Conservation (phyloP, 2,113 vertebrate genomes). For the Dasyurus viverrinus region DNA sequence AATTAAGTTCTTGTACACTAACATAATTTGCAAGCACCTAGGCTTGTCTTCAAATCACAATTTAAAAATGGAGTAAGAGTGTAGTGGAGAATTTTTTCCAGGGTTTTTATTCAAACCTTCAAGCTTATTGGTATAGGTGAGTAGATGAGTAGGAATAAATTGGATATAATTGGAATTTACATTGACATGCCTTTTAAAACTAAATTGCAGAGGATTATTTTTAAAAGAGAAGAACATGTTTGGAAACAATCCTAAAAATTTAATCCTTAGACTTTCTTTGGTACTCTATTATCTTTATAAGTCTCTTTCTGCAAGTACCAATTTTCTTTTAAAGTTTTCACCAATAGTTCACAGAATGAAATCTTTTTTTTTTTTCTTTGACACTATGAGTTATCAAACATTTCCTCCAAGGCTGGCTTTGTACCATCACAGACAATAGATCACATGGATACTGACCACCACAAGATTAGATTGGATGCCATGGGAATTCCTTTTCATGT, state of each 20-base stretch:
- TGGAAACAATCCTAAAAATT: constrained; percentile 43
- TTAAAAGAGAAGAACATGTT: neutral
- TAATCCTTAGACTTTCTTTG: constrained; percentile 37
- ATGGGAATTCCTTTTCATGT: constrained; percentile 49
- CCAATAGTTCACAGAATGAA: constrained; percentile 69
- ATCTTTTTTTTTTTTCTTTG: constrained; percentile 55
- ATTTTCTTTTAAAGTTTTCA: constrained; percentile 72
- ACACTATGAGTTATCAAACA: constrained; percentile 61
- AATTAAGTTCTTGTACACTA: neutral
- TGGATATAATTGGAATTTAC: neutral
- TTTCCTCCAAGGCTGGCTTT: constrained; percentile 54
- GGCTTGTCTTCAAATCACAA: neutral
- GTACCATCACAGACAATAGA: constrained; percentile 48
- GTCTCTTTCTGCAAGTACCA: constrained; percentile 38
- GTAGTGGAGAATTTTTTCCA: neutral
- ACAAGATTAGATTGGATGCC: constrained; percentile 41
- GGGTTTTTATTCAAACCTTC: neutral
- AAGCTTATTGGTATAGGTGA: neutral
- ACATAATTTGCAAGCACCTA: neutral
- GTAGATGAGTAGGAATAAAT: constrained; percentile 15
- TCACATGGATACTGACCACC: constrained; percentile 1
- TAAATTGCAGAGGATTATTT: constrained; percentile 19
- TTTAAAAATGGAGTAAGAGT: neutral
- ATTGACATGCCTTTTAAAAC: constrained; percentile 45
- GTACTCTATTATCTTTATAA: constrained; percentile 46